Conservation (phyloP, 2,797 vertebrate genomes). For the Xiphorhynchus erythropygius region DNA sequence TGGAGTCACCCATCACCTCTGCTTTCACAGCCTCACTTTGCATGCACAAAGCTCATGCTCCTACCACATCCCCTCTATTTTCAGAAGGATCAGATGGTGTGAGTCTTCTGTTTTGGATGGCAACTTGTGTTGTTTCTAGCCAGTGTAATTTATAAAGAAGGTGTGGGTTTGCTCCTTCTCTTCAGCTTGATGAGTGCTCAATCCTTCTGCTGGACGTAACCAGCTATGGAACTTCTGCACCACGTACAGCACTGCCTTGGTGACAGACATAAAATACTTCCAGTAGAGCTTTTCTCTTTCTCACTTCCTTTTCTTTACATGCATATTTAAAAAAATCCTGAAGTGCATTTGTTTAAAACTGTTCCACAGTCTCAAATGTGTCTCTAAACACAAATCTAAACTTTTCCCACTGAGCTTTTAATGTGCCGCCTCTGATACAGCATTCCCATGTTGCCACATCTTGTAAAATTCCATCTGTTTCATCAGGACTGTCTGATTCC, state of each 20-base stretch:
- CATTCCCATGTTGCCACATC: not conserved
- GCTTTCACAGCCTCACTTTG: not conserved
- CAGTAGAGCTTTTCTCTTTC: not conserved
- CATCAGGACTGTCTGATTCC: not conserved
- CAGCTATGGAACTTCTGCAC: not conserved
- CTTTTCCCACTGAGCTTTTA: not conserved
- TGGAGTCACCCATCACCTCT: not conserved
- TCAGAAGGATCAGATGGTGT: not conserved
- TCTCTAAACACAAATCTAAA: not conserved
- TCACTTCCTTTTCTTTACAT: not conserved
- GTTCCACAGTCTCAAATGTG: not conserved
- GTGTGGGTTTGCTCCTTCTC: not conserved
- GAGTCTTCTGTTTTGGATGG: not conserved
- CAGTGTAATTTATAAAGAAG: not conserved
- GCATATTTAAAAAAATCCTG: not conserved
- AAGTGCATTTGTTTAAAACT: not conserved
- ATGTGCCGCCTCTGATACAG: fast-evolving
- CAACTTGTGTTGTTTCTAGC: not conserved
- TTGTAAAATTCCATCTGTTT: not conserved
- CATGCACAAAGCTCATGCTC: not conserved
- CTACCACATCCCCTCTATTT: not conserved
- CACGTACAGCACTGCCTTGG: not conserved
- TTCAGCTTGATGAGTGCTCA: not conserved
- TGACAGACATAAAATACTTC: not conserved
- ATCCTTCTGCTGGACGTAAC: not conserved